Evolutionary conservation across 2,113 vertebrate genomes (phyloP).

Genomic region (Alligator sinensis): DNA sequence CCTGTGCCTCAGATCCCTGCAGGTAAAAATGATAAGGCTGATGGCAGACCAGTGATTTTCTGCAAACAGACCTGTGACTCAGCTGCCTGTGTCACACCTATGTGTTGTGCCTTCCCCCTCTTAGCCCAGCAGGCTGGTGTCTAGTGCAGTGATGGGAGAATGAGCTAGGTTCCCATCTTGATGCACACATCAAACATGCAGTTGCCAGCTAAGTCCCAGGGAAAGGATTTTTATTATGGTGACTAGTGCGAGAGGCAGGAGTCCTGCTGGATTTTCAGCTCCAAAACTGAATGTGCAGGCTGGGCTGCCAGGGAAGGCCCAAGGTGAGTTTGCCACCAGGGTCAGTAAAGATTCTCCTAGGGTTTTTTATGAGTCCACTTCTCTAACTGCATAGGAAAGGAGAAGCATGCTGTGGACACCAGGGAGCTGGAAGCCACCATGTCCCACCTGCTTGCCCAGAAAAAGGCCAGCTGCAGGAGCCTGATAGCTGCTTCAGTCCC

Average conservation of each 20-base stretch:
- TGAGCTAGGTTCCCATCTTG: not conserved
- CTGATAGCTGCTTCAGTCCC: not conserved
- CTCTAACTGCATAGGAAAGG: no score
- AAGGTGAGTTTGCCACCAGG: no score
- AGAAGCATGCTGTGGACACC: not conserved
- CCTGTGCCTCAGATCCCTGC: accelerated
- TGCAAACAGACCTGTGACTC: accelerated
- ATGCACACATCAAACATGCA: not conserved
- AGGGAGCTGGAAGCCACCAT: no score
- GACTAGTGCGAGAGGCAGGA: no score
- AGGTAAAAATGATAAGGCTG: not conserved
- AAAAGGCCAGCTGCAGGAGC: not conserved
- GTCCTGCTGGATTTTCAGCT: no score
- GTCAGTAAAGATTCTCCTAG: no score
- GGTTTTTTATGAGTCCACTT: no score
- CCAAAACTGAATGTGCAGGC: no score
- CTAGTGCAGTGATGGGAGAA: not conserved
- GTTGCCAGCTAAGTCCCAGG: not conserved
- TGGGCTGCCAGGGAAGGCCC: no score
- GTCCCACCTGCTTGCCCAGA: no score
- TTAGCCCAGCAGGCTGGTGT: not conserved
- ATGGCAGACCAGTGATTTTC: not conserved
- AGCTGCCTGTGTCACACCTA: accelerated
- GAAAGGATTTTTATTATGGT: no score
- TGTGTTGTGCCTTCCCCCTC: not conserved